A percentile compares a stretch with the other conserved stretches of the same genome.
Evolutionary conservation across 2,113 vertebrate genomes (phyloP).

Genomic region (Isurus oxyrinchus): DNA sequence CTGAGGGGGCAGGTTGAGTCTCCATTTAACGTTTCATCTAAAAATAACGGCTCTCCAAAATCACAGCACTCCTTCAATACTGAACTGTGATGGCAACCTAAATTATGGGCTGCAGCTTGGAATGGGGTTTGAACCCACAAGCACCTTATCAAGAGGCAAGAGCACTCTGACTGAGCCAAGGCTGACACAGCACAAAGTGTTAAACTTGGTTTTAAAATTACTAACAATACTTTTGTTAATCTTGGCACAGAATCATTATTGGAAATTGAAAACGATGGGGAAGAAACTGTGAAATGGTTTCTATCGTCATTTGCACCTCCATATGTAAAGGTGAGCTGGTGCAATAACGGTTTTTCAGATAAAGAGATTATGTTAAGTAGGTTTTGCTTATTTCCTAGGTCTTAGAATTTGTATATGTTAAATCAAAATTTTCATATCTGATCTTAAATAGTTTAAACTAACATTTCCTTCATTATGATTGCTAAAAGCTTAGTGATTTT

Average conservation of each 20-base stretch:
- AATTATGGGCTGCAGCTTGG: neutral
- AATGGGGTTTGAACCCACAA: neutral
- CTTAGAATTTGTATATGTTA: neutral
- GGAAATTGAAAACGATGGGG: slow-evolving; percentile 74
- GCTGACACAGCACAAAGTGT: neutral
- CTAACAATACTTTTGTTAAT: neutral
- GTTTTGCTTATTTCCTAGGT: neutral
- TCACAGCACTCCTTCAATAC: neutral
- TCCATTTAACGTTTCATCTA: neutral
- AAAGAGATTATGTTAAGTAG: neutral
- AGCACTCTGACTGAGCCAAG: neutral
- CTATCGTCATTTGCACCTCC: slow-evolving; percentile 85
- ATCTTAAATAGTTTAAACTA: neutral
- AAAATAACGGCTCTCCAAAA: neutral
- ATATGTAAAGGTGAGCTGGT: slow-evolving; percentile 78
- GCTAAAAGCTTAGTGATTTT: neutral
- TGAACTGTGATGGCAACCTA: neutral
- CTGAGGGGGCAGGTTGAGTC: neutral
- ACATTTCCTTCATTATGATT: neutral
- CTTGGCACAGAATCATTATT: slow-evolving; percentile 57
- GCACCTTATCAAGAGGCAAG: neutral
- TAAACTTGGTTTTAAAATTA: neutral
- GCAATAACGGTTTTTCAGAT: neutral
- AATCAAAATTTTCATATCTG: neutral
- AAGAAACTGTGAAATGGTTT: slow-evolving; percentile 73